These are phyloP conservation scores for Leucozona laternaria DNA, from an alignment of 2,888 invertebrate genomes.

Conservation along the genomic window DNA sequence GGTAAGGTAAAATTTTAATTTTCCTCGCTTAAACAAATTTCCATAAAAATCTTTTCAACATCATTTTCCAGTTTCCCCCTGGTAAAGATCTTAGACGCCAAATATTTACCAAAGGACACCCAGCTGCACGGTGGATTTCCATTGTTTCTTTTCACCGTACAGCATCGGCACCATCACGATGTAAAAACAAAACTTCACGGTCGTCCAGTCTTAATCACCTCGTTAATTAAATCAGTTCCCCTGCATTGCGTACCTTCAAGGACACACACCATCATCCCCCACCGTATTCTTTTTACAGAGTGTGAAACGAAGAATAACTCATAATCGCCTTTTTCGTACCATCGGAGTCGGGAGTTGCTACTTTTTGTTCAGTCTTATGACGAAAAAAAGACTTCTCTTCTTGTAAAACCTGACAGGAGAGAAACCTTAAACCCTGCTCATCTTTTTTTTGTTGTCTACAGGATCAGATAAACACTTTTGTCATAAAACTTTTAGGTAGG, in stretches of 20 bases:
- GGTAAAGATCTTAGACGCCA: constrained; percentile 61
- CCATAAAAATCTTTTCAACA: constrained; percentile 69
- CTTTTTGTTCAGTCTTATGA: constrained; percentile 9
- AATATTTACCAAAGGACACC: constrained; percentile 66
- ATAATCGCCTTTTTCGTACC: constrained; percentile 61
- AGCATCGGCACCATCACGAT: constrained; percentile 8
- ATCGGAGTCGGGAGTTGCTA: constrained; percentile 6
- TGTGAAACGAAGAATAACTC: constrained; percentile 72
- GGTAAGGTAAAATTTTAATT: constrained; percentile 37
- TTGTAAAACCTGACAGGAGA: constrained; percentile 70
- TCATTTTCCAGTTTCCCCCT: constrained; percentile 43
- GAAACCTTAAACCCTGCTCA: constrained; percentile 72
- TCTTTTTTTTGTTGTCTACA: constrained; percentile 70
- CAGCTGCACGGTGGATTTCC: constrained; percentile 62
- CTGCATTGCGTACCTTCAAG: constrained; percentile 73
- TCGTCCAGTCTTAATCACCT: constrained; percentile 76
- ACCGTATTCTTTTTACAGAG: constrained; percentile 9
- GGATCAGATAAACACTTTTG: constrained; percentile 76
- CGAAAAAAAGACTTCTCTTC: constrained; percentile 48
- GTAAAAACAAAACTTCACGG: constrained; percentile 65
- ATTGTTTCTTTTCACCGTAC: constrained; percentile 53
- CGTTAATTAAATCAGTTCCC: constrained; percentile 75
- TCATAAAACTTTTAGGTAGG: constrained; percentile 73
- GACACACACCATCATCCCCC: constrained; percentile 21
- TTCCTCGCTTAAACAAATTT: constrained; percentile 59